phyloP scores from a whole-genome alignment of 1,140 invertebrate genomes.

The Phortica variegata region DNA sequence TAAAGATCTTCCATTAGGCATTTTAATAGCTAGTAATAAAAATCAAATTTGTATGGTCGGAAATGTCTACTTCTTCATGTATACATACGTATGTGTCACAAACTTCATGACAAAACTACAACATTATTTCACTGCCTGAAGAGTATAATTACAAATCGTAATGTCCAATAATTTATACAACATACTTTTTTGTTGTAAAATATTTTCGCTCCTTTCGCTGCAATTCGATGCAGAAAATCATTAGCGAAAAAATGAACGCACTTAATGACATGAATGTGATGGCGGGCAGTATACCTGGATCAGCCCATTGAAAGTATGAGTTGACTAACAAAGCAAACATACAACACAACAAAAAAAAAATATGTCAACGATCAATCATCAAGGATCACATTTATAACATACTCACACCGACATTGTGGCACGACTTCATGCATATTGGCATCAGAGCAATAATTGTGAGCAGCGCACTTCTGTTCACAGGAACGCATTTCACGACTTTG shows the following conservation, averaged over 20 bases:
- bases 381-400: background rate
- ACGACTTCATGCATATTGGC: conserved; percentile 36
- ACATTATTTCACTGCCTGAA: no score
- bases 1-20: background rate
- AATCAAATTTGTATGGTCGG: no score
- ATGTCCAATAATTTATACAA: background rate
- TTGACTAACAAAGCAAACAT: conserved; percentile 11
- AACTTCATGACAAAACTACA: background rate
- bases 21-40: background rate
- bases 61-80: no score
- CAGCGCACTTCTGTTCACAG: conserved; percentile 25
- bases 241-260: conserved; percentile 7
- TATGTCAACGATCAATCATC: background rate
- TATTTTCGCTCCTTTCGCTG: conserved; percentile 33
- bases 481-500: conserved; percentile 20
- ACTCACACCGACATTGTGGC: conserved; percentile 34
- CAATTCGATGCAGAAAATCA: conserved; percentile 43
- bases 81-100: no score
- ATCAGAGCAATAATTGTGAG: conserved; percentile 8
- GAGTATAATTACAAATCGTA: no score
- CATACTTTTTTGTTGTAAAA: conserved; percentile 37
- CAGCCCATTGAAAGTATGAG: conserved; percentile 29
- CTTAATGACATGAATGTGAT: conserved; percentile 26
- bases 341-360: background rate
- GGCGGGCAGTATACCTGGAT: conserved; percentile 33